Evolutionary conservation across 2,888 invertebrate species (phyloP), one percentile per base, ranked within the genome.

Genomic region (Mycalesis mineus): DNA sequence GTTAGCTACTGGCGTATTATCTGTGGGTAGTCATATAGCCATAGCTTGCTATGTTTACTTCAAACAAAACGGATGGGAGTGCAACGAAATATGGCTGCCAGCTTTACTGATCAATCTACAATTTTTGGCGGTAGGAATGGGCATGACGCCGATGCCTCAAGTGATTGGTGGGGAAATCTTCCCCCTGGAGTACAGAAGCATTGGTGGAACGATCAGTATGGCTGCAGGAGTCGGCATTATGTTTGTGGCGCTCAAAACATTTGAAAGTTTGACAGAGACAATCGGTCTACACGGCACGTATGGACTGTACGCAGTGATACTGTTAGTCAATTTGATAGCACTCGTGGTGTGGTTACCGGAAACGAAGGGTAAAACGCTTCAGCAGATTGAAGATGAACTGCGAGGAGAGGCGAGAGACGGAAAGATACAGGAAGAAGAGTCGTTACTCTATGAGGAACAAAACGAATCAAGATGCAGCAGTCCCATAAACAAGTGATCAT

Each of bases 161-260:
- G 91, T 93, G 4, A 91, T 95, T 78, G 91, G 92, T 36, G 94
- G 94, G 0, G 95, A 95, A 71, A 84, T 94, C 0, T 94, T 93
- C 63, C 91, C 94, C 1, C 79, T 91, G 22, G 86, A 89, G 48
- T 91, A 91, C 50, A 85, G 92, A 53, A 92, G 92, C 22, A 75
- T 92, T 0, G 93, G 93, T 1, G 91, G 93, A 1, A 92, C 92
- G 0, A 79, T 93, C 8, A 91, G 92, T 11, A 80, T 92, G 17
- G 88, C 91, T 37, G 86, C 91, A 2, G 88, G 91, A 22, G 92
- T 92, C 42, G 68, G 87, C 1, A 88, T 92, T 45, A 91, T 92
- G 63, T 94, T 94, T 68, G 14, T 91, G 2, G 91, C 91, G 7
- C 89, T 94, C 1, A 93, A 94, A 77, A 91, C 91, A 0, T 92